Evolutionary conservation across 2,797 vertebrate species (phyloP).

Genomic region (Gallinago solitaria): DNA sequence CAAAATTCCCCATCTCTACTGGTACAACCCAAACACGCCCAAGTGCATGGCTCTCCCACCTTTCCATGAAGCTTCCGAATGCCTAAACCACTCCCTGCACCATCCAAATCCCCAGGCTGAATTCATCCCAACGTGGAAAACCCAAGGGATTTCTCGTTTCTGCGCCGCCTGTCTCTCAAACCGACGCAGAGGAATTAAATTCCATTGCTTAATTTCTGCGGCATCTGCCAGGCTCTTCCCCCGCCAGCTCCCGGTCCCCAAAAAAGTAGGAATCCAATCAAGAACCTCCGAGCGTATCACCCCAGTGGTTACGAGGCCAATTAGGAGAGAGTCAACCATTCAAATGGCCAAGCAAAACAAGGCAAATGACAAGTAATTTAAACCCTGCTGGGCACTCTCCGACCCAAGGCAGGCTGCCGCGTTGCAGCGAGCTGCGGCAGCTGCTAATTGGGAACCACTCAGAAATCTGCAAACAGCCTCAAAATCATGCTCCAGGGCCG

Average conservation of each 20-base stretch:
- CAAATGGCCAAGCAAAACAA: constrained; percentile 61
- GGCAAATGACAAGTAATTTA: constrained; percentile 64
- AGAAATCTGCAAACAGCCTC: constrained; percentile 9
- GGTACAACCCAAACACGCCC: not conserved
- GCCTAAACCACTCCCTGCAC: not conserved
- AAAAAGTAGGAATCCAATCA: constrained; percentile 17
- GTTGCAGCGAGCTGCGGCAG: constrained; percentile 13
- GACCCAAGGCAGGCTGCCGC: not conserved
- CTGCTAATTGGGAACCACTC: constrained; percentile 36
- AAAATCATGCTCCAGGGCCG: not conserved
- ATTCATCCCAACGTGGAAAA: not conserved
- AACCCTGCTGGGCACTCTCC: constrained; percentile 48
- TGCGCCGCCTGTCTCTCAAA: not conserved
- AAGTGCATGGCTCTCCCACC: not conserved
- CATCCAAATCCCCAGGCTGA: not conserved
- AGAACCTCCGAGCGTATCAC: constrained; percentile 26
- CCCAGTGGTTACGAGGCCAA: constrained; percentile 35
- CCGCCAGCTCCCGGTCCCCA: no score
- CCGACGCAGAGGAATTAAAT: not conserved
- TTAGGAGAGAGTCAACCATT: constrained; percentile 60
- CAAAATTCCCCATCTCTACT: not conserved
- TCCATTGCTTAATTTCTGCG: not conserved
- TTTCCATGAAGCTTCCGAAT: not conserved
- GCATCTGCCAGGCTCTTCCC: not conserved
- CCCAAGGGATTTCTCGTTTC: not conserved